phyloP scores from a whole-genome alignment of 2,888 invertebrate species.

The Machimus rusticus region DNA sequence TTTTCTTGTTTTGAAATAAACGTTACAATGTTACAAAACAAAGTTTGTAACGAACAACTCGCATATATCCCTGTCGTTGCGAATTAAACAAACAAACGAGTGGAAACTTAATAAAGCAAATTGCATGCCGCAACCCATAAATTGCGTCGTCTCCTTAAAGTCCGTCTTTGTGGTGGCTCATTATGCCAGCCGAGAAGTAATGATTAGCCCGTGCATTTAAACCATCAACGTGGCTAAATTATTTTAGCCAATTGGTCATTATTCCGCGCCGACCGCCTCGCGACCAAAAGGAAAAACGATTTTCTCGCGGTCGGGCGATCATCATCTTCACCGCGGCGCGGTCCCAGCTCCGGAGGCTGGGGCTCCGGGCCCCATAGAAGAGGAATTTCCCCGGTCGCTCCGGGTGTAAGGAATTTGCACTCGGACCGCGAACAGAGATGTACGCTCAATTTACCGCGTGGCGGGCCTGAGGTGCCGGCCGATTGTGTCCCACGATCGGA shows the following conservation, averaged over 20 bases:
- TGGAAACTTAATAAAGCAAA: not conserved
- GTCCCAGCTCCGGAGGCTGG: not conserved
- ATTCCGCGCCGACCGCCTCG: not conserved
- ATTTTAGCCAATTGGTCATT: conserved; percentile 23
- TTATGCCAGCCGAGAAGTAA: conserved; percentile 3
- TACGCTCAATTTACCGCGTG: not conserved
- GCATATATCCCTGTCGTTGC: not conserved
- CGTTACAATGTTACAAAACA: not conserved
- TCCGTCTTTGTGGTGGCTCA: not conserved
- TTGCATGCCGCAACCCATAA: not conserved
- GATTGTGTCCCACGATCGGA: conserved; percentile 38
- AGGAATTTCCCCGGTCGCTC: not conserved
- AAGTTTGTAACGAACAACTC: not conserved
- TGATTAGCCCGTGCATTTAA: not conserved
- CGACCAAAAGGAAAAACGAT: not conserved
- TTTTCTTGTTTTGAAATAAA: not conserved
- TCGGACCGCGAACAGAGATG: not conserved
- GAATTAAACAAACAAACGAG: not conserved
- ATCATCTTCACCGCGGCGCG: not conserved
- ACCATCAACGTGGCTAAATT: conserved; percentile 3
- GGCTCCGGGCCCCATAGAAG: not conserved
- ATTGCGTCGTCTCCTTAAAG: not conserved
- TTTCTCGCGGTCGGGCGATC: not conserved
- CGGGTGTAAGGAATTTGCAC: conserved; percentile 30
- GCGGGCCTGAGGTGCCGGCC: not conserved